Evolutionary conservation across 2,797 vertebrate genomes (phyloP).

Genomic region (Paguma larvata): DNA sequence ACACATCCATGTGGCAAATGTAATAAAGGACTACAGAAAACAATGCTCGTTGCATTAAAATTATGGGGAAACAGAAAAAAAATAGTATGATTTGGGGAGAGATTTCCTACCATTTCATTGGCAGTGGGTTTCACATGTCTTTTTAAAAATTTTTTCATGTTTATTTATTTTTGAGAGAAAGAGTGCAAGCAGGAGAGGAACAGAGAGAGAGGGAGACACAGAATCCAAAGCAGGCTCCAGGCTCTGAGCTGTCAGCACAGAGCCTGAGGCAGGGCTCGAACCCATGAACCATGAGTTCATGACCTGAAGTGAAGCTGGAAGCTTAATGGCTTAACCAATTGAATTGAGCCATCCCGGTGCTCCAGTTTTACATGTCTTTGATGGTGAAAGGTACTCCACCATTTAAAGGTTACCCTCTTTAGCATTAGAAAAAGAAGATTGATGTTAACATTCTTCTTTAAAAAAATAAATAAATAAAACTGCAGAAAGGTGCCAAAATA

Average conservation of each 20-base stretch:
- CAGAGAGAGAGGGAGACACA: too few species aligned
- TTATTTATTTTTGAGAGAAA: too few species aligned
- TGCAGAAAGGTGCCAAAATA: neutral
- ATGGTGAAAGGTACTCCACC: neutral
- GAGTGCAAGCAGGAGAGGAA: too few species aligned
- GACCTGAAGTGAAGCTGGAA: too few species aligned
- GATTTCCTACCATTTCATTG: neutral
- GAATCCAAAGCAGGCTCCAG: too few species aligned
- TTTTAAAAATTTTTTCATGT: neutral
- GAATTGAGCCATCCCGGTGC: too few species aligned
- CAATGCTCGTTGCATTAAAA: neutral
- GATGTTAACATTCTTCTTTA: neutral
- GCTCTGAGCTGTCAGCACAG: too few species aligned
- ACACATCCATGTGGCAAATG: neutral
- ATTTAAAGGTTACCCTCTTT: neutral
- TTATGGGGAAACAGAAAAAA: neutral
- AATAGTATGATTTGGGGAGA: neutral
- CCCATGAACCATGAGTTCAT: too few species aligned
- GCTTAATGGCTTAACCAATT: too few species aligned
- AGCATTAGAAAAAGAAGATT: neutral
- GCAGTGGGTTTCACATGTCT: neutral
- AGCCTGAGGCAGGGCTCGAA: too few species aligned
- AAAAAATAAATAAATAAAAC: neutral
- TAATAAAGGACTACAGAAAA: neutral
- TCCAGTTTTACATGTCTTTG: neutral